Conservation (phyloP, 2,113 vertebrate species). For the Sciurus niger region DNA sequence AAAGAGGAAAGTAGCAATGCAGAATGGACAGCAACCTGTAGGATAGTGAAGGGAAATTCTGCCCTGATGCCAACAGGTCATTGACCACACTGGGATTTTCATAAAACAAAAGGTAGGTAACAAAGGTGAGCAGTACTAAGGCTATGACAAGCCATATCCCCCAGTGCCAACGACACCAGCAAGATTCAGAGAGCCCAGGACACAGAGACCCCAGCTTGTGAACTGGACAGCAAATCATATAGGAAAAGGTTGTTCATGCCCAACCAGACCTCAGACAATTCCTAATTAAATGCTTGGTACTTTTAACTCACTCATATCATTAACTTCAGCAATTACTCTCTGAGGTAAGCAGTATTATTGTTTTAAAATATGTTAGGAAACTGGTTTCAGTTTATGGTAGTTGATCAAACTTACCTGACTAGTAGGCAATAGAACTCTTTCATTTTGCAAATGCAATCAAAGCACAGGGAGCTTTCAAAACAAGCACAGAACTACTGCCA, state of each 20-base stretch:
- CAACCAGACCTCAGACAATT: not conserved
- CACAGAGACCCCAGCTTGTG: fast-evolving
- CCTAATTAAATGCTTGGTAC: no score
- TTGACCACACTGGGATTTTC: not conserved
- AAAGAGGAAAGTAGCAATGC: fast-evolving
- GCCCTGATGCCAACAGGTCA: no score
- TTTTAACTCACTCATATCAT: not conserved
- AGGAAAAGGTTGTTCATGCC: fast-evolving
- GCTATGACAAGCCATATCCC: fast-evolving
- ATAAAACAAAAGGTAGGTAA: not conserved
- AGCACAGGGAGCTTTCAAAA: not conserved
- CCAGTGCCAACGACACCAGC: not conserved
- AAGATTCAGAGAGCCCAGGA: fast-evolving
- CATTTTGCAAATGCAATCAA: not conserved
- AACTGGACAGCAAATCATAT: fast-evolving
- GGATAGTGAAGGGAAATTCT: fast-evolving
- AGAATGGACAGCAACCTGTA: fast-evolving
- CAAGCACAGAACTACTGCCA: not conserved
- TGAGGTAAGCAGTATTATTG: not conserved
- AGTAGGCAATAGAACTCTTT: not conserved
- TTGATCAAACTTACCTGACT: not conserved
- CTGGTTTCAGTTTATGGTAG: not conserved
- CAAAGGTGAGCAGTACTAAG: not conserved
- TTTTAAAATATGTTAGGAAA: not conserved
- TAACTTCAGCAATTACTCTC: not conserved